Evolutionary conservation across 2,113 vertebrate genomes (phyloP), one percentile per base, ranked within the genome.

Genomic region (Grammomys dolichurus): DNA sequence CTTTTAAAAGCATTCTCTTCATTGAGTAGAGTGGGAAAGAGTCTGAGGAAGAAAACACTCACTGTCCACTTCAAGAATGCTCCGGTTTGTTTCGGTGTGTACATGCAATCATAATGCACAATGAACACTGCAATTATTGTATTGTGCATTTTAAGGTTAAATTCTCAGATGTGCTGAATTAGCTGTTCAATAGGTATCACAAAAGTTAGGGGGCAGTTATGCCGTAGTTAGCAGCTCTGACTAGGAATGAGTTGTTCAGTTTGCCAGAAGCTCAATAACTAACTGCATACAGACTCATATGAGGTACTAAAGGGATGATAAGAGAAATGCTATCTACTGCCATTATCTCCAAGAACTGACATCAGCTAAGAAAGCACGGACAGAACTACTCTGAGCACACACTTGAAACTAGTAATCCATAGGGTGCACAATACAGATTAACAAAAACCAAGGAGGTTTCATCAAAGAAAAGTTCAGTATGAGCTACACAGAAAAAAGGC

Each of bases 1-100:
- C 7, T 86, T 95, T 73, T 58, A 48, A 87, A 95, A 96, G 36
- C 70, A 89, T 75, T 89, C 80, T 88, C 75, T 84, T 91, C 54
- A 70, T 9, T 26, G 7, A 63, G 22, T 56, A 14, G 43, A 4
- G 77, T 36, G 43, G 56, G 48, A 33, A n/a, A 60, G 8, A 33
- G 51, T 93, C 84, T 91, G 26, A 63, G 73, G 67, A 91, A 95
- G 72, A 20, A 93, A 93, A 65, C 56, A 72, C 33, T 87, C n/a
- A 70, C 14, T 78, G 56, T 63, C 75, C 26, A 67, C 11, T 84
- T 90, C 36, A 40, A 46, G 19, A 1, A 76, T 60, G 28, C 70
- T 75, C 67, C 67, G 5, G 28, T 86, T 75, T 93, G 26, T 86
- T 73, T 76, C 28, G 54, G 65, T 7, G 5, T 13, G 33, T 26